Base-by-base conservation (phyloP, 2,888 invertebrate species). In the Argyra leucocephala region DNA sequence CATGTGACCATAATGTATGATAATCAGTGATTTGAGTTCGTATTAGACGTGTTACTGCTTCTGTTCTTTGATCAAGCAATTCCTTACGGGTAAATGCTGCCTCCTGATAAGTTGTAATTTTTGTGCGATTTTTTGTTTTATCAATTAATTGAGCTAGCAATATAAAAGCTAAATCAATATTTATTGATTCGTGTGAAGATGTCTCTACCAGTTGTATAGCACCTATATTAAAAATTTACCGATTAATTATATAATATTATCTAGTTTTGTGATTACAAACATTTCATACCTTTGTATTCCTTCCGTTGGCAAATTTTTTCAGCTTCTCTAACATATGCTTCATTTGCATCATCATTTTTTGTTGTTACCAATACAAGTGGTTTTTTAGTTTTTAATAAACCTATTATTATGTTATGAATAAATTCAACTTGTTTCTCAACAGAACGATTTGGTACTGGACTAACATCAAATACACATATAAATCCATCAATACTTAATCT, bases 181-280 rank as follows among this genome's bases (percentile, higher is more conserved):
- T 98, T 69, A 98, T 94, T 74, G 94, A 96, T 75, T 95, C 93
- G 75, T 96, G 95, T 21, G 97, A 89, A 9, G 96, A 97, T 0
- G 95, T 93, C 82, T 98, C 97, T 65, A 98, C 88, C 60, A 97
- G 82, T 3, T 91, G 89, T 72, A 97, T 90, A 73, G 86, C 86
- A 67, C 89, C 18, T 31, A 10, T 7, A 31, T 7, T 31, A 10
- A 5, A 10, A 31, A 31, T 7, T 7, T 7, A 7, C 6, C 31
- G 31, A 31, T 7, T 7, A 31, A 31, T 31, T 31, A 31, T 7
- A 7, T 31, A 31, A 31, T 31, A 7, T 31, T 7, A 7, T 7
- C 31, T 31, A 31, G 31, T n/a, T n/a, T n/a, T n/a, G n/a, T n/a
- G n/a, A 31, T 31, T 7, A 31, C 5, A 10, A 31, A 31, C 31